Evolutionary conservation across 2,113 vertebrate species (phyloP).

Genomic region (Bufo bufo): DNA sequence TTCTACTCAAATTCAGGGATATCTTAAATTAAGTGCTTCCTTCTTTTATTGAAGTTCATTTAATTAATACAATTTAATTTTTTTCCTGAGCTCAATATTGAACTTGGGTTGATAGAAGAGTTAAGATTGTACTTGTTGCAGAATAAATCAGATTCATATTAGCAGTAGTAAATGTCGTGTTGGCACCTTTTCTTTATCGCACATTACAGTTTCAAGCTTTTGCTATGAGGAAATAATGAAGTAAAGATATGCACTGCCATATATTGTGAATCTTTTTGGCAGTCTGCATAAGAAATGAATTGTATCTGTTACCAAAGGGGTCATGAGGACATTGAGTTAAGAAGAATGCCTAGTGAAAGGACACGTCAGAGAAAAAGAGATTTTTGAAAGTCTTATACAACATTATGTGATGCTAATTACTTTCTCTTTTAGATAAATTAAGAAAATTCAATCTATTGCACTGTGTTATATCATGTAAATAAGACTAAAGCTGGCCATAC

Average conservation of each 20-base stretch:
- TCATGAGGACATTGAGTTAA: conserved; percentile 76
- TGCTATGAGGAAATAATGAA: conserved; percentile 89
- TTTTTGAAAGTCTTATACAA: conserved; percentile 65
- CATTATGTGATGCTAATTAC: conserved; percentile 57
- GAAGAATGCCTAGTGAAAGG: conserved; percentile 75
- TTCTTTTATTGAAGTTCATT: neutral
- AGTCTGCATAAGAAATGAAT: conserved; percentile 94
- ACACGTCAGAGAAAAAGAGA: conserved; percentile 74
- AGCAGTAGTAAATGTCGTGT: conserved; percentile 88
- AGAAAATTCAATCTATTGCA: neutral
- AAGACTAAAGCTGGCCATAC: neutral
- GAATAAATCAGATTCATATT: conserved; percentile 94
- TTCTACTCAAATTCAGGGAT: neutral
- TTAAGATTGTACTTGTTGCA: conserved; percentile 79
- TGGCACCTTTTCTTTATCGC: conserved; percentile 85
- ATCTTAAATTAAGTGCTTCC: neutral
- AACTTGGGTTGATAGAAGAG: conserved; percentile 67
- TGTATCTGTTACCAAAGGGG: conserved; percentile 84
- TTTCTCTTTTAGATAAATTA: conserved; percentile 36
- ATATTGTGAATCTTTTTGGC: conserved; percentile 88
- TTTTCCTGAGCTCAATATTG: neutral
- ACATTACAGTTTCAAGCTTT: conserved; percentile 83
- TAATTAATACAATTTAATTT: neutral
- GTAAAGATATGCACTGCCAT: conserved; percentile 91
- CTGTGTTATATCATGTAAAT: neutral